Evolutionary conservation across 1,140 invertebrate species (phyloP), one percentile per base, ranked within the genome.

Genomic region (Ceratina calcarata): DNA sequence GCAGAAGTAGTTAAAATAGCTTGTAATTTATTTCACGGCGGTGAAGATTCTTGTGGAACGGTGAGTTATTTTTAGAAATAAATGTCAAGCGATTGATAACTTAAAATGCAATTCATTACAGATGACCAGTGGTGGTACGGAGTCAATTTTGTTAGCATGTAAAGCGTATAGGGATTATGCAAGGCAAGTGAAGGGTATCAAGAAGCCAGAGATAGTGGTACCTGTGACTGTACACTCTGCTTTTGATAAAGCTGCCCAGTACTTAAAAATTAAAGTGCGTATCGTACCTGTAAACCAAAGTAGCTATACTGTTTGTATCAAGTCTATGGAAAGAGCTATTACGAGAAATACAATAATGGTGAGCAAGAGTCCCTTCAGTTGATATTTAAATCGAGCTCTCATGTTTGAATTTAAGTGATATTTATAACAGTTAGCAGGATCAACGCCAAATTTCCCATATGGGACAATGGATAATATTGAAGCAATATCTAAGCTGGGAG

Each of bases 121-220:
- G 96, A 96, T 99, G 94, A 98, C 98, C 4, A 96, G 96, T 74
- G 99, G 99, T 64, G 99, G 99, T 10, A 99, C 99, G 1, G 99
- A 99, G 91, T 99, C 98, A 53, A 99, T 99, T 86, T 93, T 99
- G 76, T 95, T 99, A 95, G 99, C 98, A 0, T 98, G 98, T 92
- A 98, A 99, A 92, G 97, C 99, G 0, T 99, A 97, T 90, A 94
- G 99, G 80, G 99, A 99, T 91, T 97, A 96, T 91, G 98, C 96
- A 0, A 94, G 94, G 72, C 94, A 95, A 76, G 93, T 95, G 4
- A 95, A 94, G 89, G 98, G 98, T 27, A 97, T 99, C 53, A 95
- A 92, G 27, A 93, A 95, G 78, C 99, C 99, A 3, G 98, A 99
- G 93, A 99, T 99, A 91, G 94, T 99, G 10, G 93, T 97, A 1